Evolutionary conservation across 2,113 vertebrate species (phyloP), one percentile per base, ranked within the genome.

Genomic region (Talpa occidentalis): DNA sequence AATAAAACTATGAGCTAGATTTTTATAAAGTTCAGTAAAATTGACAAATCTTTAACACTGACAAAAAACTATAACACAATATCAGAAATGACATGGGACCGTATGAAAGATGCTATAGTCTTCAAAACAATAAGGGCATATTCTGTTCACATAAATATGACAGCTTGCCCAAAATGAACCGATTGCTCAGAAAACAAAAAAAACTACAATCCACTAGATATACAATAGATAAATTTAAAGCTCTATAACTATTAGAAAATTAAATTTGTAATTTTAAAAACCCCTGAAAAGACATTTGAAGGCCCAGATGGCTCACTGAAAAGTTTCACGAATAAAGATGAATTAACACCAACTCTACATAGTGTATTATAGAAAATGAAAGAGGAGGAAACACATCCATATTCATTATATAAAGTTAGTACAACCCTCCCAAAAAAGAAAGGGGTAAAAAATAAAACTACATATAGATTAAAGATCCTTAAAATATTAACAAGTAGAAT

Each of bases 201-300:
- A 44, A 81, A 80, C 32, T 12, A 59, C 19, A 85, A 62, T 8
- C 15, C 37, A 82, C 19, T 47, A 35, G 11, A 40, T 47, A 67
- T 72, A 10, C 66, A 66, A 11, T 47, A 94, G 15, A 54, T 70
- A 87, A 73, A 94, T 1, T 76, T 40, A 90, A 85, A 94, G 7
- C 1, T 10, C 24, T 70, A 70, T 83, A 70, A 62, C 26, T 81
- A 77, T 62, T 84, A 69, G 94, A 37, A 95, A 85, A 66, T 73
- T 84, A 32, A 91, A 93, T 64, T 88, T 88, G 6, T 60, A 94
- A 95, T 60, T 95, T 84, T 69, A 88, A 84, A 60, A 80, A n/a
- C 88, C 56, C n/a, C 54, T 59, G 28, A 56, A 88, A 69, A 62
- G 72, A 83, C 76, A 69, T 84, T n/a, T 70, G 28, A 74, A 90